Base-by-base conservation (phyloP, 2,113 vertebrate genomes). In the Podiceps cristatus region DNA sequence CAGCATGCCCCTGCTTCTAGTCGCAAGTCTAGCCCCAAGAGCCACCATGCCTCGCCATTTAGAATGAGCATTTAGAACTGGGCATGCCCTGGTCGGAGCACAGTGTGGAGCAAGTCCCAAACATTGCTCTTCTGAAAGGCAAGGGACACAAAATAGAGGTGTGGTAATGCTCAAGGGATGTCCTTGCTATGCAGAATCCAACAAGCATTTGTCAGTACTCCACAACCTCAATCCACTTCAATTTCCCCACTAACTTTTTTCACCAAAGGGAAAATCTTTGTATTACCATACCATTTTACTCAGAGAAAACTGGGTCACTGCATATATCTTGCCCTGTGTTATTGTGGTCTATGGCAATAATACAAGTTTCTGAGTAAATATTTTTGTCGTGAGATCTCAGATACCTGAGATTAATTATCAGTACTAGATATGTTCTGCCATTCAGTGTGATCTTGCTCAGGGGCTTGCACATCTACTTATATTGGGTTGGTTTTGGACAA, bases 1-100 rank as follows among this genome's bases (percentile, higher is more conserved):
- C 35, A 67, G 18, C 9, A 18, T 0, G 0, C 14, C 69, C 68
- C 59, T 50, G 31, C 13, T 52, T 18, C 45, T 23, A n/a, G 7
- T 31, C 58, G 13, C 27, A 33, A 37, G 37, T 37, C 66, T 10
- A 66, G 64, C 59, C 33, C 19, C 23, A 52, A 6, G 4, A 56
- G 40, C 56, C 67, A 10, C 44, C 20, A 2, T 33, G 33, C 18
- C 56, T 79, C 7, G 0, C 33, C 7, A 17, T 44, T 19, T 22
- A 19, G 27, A 50, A 4, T 4, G 47, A 66, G 18, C 25, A 2
- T 24, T 49, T 40, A 15, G 53, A 58, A 14, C 25, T 24, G 75
- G 33, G 10, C 62, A 44, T 7, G 14, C 16, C 5, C 40, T 19
- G 19, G 10, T 8, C 5, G 7, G 53, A 71, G 58, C 2, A 42